phyloP scores from a whole-genome alignment of 2,797 vertebrate genomes.

The Numenius phaeopus region DNA sequence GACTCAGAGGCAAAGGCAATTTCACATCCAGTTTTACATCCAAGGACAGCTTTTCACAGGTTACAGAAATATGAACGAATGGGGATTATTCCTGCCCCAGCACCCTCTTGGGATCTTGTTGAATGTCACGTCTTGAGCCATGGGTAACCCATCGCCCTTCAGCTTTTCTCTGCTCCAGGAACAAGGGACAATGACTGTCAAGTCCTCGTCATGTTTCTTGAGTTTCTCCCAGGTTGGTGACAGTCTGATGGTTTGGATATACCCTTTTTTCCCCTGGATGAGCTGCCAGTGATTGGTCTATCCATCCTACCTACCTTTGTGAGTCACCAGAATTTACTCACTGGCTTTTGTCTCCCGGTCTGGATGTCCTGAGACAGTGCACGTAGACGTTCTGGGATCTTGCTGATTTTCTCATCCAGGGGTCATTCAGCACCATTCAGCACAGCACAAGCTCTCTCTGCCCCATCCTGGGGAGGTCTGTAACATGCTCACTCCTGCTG shows the following conservation, averaged over 20 bases:
- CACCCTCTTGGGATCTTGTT: neutral
- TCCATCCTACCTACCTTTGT: neutral
- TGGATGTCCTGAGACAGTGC: neutral
- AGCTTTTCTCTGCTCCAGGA: neutral
- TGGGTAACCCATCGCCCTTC: neutral
- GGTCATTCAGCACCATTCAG: neutral
- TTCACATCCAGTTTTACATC: slow-evolving; percentile 49
- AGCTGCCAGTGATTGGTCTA: neutral
- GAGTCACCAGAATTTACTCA: neutral
- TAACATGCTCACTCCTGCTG: neutral
- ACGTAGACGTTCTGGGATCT: neutral
- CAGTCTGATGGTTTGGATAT: neutral
- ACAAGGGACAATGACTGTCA: neutral
- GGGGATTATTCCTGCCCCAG: neutral
- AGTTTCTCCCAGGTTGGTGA: neutral
- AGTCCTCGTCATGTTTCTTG: neutral
- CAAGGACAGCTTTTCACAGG: slow-evolving; percentile 40
- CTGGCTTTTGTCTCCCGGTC: neutral
- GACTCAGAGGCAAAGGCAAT: slow-evolving; percentile 62
- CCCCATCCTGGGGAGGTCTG: neutral
- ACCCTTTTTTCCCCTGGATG: neutral
- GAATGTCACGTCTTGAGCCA: neutral
- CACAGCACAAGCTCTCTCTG: neutral
- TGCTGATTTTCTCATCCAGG: neutral
- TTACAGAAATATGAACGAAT: slow-evolving; percentile 21